Evolutionary conservation across 2,888 invertebrate species (phyloP).

Genomic region (Clanis bilineata): DNA sequence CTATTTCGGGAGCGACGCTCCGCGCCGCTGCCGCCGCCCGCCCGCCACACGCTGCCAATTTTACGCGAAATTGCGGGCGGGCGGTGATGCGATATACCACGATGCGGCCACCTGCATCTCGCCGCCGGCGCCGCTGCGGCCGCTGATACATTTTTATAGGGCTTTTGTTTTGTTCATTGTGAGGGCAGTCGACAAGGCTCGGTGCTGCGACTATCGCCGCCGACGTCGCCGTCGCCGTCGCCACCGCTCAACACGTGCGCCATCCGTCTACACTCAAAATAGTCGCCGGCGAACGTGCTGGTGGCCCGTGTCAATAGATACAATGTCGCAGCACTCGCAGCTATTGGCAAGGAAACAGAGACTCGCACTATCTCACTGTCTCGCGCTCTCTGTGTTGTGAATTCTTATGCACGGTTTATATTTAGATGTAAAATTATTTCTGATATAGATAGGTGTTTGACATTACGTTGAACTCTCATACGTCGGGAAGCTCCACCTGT

Average conservation of each 20-base stretch:
- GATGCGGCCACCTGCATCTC: conserved; percentile 60
- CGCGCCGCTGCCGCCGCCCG: conserved; percentile 75
- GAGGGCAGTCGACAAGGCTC: conserved; percentile 33
- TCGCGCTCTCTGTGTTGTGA: conserved; percentile 81
- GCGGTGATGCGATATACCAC: conserved; percentile 79
- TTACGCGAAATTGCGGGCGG: conserved; percentile 82
- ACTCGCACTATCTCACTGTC: conserved; percentile 81
- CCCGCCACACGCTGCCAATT: conserved; percentile 80
- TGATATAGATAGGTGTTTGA: conserved; percentile 82
- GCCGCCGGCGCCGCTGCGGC: conserved; percentile 35
- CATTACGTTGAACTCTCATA: conserved; percentile 82
- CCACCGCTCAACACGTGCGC: conserved; percentile 51
- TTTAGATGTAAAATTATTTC: conserved; percentile 80
- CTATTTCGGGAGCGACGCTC: conserved; percentile 81
- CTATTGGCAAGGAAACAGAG: conserved; percentile 80
- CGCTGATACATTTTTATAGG: conserved; percentile 41
- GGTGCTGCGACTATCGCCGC: conserved; percentile 30
- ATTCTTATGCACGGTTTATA: conserved; percentile 81
- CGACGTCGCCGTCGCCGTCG: conserved; percentile 28
- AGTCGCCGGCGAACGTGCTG: conserved; percentile 65
- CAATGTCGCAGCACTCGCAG: conserved; percentile 65
- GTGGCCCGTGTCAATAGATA: conserved; percentile 75
- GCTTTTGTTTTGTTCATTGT: conserved; percentile 55
- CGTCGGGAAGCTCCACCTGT: conserved; percentile 79
- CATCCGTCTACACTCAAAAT: conserved; percentile 61